Evolutionary conservation across 2,113 vertebrate genomes (phyloP).

Genomic region (Sebastes fasciatus): DNA sequence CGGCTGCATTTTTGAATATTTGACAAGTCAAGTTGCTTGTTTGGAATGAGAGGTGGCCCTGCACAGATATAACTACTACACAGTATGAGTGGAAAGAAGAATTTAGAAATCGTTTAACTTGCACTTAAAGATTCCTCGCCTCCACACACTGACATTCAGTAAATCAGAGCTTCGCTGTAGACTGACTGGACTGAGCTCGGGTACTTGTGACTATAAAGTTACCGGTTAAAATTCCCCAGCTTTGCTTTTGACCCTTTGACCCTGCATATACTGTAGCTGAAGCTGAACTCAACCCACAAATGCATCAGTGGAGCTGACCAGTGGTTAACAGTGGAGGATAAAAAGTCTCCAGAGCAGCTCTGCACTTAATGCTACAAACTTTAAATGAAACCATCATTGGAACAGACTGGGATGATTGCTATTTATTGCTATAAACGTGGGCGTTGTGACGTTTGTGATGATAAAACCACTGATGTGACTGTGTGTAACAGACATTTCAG

Average conservation of each 20-base stretch:
- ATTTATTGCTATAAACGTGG: background rate
- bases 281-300: slow-evolving; percentile 10
- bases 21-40: background rate
- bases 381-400: background rate
- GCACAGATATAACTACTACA: background rate
- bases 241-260: slow-evolving; percentile 1
- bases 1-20: slow-evolving; percentile 6
- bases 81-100: background rate
- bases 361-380: background rate
- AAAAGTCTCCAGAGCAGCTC: slow-evolving; percentile 15
- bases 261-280: background rate
- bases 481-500: background rate
- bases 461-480: background rate
- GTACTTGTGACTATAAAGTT: slow-evolving; percentile 7
- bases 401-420: background rate
- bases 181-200: background rate
- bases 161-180: background rate
- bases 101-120: slow-evolving; percentile 4
- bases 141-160: slow-evolving; percentile 6
- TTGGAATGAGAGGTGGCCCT: background rate
- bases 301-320: background rate
- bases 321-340: slow-evolving; percentile 4
- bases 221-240: background rate
- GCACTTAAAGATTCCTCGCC: background rate
- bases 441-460: background rate